Base-by-base conservation (phyloP, 2,888 invertebrate species). In the Mythimna loreyi region DNA sequence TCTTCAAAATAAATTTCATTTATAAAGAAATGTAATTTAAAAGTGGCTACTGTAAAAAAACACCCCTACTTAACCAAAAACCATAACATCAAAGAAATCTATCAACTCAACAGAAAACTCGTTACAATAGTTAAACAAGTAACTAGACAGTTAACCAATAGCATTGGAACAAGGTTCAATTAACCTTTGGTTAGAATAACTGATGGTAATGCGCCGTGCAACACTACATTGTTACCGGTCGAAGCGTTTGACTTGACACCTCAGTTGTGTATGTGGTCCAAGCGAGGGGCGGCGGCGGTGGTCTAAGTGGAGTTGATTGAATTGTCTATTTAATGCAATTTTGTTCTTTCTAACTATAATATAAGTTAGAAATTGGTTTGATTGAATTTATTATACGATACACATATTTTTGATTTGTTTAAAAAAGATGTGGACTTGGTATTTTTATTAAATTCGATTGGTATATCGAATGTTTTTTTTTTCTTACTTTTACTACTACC, bases 161-260 rank as follows among this genome's bases (percentile, higher is more conserved):
- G 70, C 75, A 58, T 56, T 55, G 45, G 73, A 83, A 84, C 82
- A 84, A 85, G 81, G 79, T 82, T 85, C 81, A 86, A 88, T 89
- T 87, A 87, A 89, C 90, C 87, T 85, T 74, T 77, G 73, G 81
- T 81, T 75, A 75, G 75, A 75, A 67, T 78, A 79, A 79, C 72
- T 64, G 72, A 72, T 70, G 66, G 75, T 80, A 84, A 77, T 66
- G 60, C 67, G 57, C 62, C 81, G 79, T 81, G 72, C 78, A 80
- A 83, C 84, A 82, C 80, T 72, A 86, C 84, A 90, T 87, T 91
- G 90, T 86, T 87, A 79, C 81, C 67, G 77, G 78, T 67, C 71
- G 70, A 69, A 84, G 88, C 85, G 76, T 84, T 83, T 77, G 79
- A 84, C 72, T 85, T 84, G 81, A 87, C 87, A 87, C 87, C 80